Evolutionary conservation across 2,113 vertebrate genomes (phyloP).

Genomic region (Ceratotherium simum): DNA sequence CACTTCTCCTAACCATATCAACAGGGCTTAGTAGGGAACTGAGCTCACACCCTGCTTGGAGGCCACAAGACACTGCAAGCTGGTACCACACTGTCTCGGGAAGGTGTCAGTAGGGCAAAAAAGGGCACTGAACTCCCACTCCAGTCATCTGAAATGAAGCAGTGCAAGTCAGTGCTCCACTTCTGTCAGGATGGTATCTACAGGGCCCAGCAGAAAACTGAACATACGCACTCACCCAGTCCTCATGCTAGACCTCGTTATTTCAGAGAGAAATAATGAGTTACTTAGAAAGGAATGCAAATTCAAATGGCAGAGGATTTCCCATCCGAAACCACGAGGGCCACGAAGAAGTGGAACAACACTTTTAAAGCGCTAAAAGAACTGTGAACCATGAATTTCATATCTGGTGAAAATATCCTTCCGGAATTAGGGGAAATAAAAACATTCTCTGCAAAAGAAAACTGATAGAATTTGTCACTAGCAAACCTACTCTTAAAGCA

Average conservation of each 20-base stretch:
- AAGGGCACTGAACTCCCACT: not conserved
- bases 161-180: no score
- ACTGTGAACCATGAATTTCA: not conserved
- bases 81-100: not conserved
- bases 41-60: not conserved
- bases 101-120: not conserved
- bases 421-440: not conserved
- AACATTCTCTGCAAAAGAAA: not conserved
- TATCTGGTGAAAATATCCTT: not conserved
- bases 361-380: not conserved
- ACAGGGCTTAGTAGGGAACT: not conserved
- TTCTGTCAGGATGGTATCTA: no score
- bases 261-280: not conserved
- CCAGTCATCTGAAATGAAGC: not conserved
- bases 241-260: not conserved
- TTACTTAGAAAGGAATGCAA: not conserved
- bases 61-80: not conserved
- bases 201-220: not conserved
- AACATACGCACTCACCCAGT: not conserved
- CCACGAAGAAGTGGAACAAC: not conserved
- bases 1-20: not conserved
- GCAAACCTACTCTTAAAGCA: not conserved
- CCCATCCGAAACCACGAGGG: not conserved
- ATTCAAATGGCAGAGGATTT: not conserved
- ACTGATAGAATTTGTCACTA: not conserved